These are phyloP conservation scores for Danionella cerebrum DNA, from an alignment of 2,113 vertebrate species.

Conservation along the genomic window DNA sequence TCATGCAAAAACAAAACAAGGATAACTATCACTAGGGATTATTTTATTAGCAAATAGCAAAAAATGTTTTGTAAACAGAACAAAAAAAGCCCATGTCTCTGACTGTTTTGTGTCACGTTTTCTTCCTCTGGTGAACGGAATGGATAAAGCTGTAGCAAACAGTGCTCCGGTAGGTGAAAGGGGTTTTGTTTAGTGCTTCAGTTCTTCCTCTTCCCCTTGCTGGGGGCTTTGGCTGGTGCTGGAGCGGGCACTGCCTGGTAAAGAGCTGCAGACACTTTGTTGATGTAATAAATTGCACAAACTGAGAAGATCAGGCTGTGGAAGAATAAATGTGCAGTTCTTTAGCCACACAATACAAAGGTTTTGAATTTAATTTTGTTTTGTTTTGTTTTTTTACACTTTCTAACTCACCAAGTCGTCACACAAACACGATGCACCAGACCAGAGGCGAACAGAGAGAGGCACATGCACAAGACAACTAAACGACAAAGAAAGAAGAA, in stretches of 20 bases:
- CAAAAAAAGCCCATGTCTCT: not conserved
- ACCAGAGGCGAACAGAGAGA: slow-evolving; percentile 88
- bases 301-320: slow-evolving; percentile 89
- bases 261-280: slow-evolving; percentile 89
- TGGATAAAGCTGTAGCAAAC: not conserved
- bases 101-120: not conserved
- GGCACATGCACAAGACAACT: slow-evolving; percentile 81
- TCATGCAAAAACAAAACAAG: not conserved
- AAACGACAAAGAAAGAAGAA: not conserved
- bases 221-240: slow-evolving; percentile 68
- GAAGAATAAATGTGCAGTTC: no score
- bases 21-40: not conserved
- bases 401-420: slow-evolving; percentile 82
- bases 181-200: slow-evolving; percentile 44
- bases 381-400: no score
- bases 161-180: not conserved
- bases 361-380: no score
- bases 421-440: slow-evolving; percentile 93
- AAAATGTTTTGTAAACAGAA: slow-evolving; percentile 7
- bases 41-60: slow-evolving; percentile 34
- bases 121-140: not conserved
- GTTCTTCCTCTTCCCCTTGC: slow-evolving; percentile 90
- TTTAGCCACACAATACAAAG: no score
- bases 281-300: slow-evolving; percentile 88
- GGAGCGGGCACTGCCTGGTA: slow-evolving; percentile 72